Conservation (phyloP, 2,888 invertebrate species). For the Piscicola geometra region DNA sequence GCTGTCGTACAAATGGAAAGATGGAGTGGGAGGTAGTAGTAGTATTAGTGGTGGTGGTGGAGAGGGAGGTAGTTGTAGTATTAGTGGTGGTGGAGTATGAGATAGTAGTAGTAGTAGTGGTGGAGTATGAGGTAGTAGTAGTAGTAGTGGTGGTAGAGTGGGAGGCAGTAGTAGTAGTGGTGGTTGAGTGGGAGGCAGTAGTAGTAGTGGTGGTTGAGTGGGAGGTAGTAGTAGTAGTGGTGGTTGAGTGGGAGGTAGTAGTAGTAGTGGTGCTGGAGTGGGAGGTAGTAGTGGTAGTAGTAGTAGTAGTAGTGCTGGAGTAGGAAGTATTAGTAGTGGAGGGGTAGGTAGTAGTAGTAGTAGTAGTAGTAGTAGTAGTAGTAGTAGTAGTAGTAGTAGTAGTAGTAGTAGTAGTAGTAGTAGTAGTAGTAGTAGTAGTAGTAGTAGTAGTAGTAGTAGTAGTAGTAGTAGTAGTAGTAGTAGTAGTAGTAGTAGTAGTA, state of each 20-base stretch:
- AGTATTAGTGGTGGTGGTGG: constrained; percentile 7
- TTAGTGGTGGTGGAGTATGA: not conserved
- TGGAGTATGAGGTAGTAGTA: constrained; percentile 11
- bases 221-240: constrained; percentile 19
- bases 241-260: constrained; percentile 5
- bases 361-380: constrained; percentile 25
- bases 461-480: constrained; percentile 23
- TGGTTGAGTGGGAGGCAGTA: constrained; percentile 6
- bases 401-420: constrained; percentile 27
- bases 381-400: constrained; percentile 27
- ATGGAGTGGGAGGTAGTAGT: too few species aligned
- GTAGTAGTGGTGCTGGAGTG: constrained; percentile 17
- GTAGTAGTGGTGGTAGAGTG: constrained; percentile 10
- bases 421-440: constrained; percentile 25
- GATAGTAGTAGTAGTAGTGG: constrained; percentile 22
- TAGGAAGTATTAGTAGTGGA: too few species aligned
- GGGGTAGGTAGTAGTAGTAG: constrained; percentile 9
- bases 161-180: constrained; percentile 21
- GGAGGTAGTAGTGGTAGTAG: too few species aligned
- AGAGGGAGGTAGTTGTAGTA: constrained; percentile 10
- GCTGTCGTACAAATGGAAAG: too few species aligned
- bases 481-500: not conserved
- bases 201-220: constrained; percentile 6
- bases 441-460: constrained; percentile 26
- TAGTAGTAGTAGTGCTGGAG: too few species aligned